Evolutionary conservation across 2,888 invertebrate genomes (phyloP).

Genomic region (Mythimna impura): DNA sequence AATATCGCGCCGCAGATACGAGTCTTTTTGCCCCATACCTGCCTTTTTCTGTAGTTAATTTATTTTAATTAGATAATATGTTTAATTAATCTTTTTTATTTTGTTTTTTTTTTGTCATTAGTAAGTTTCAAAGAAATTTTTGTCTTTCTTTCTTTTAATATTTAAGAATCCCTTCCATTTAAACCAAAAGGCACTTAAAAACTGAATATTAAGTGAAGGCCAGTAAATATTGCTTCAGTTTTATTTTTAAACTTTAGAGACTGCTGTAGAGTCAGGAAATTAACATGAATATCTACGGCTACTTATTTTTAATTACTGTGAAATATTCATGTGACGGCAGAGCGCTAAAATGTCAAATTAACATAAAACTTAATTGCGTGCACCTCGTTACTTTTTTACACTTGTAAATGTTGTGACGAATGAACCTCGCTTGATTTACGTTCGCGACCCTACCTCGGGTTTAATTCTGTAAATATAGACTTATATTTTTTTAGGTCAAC

Average conservation of each 20-base stretch:
- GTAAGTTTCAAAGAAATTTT: too few relatives aligned
- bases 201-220: not conserved
- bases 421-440: constrained; percentile 54
- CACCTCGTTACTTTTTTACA: constrained; percentile 52
- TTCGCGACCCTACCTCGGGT: constrained; percentile 10
- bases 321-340: constrained; percentile 44
- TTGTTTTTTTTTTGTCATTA: too few relatives aligned
- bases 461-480: constrained; percentile 44
- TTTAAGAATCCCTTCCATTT: not conserved
- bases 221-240: not conserved
- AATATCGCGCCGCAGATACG: too few relatives aligned
- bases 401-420: constrained; percentile 40
- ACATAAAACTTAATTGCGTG: constrained; percentile 58
- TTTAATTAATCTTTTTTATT: too few relatives aligned
- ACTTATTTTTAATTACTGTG: constrained; percentile 49
- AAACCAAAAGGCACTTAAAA: not conserved
- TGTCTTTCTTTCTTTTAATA: not conserved
- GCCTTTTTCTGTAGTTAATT: too few relatives aligned
- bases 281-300: constrained; percentile 30
- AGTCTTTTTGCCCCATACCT: too few relatives aligned
- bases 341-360: constrained; percentile 50
- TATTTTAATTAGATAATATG: too few relatives aligned
- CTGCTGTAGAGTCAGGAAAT: constrained; percentile 4
- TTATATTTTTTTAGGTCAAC: constrained; percentile 46
- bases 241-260: not conserved